Percentiles rank a stretch among this genome's conserved stretches.
Conservation (phyloP, 2,888 invertebrate species). For the Dolichomitus sp. region DNA sequence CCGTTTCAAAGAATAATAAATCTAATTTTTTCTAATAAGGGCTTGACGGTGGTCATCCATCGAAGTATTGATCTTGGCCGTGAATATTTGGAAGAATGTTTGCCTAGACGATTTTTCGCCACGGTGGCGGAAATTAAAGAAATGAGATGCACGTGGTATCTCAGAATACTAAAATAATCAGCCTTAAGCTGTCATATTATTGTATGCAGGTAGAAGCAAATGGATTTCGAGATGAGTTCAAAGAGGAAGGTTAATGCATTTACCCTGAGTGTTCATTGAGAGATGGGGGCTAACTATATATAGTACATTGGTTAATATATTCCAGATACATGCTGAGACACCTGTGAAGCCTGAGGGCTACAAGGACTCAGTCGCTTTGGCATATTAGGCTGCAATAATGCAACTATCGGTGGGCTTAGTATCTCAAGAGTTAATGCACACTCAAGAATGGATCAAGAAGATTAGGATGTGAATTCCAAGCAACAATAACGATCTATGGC, state of each 20-base stretch:
- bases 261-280: not conserved
- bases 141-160: not conserved
- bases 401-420: slow-evolving; percentile 38
- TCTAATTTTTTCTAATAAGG: too few relatives aligned
- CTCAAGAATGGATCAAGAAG: slow-evolving; percentile 17
- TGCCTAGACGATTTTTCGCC: too few relatives aligned
- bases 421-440: slow-evolving; percentile 10
- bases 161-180: slow-evolving; percentile 41
- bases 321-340: slow-evolving; percentile 57
- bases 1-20: too few relatives aligned
- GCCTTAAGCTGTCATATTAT: not conserved
- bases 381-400: slow-evolving; percentile 73
- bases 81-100: too few relatives aligned
- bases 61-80: too few relatives aligned
- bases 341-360: slow-evolving; percentile 69
- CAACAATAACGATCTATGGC: not conserved
- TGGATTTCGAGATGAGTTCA: slow-evolving; percentile 20
- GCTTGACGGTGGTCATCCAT: too few relatives aligned
- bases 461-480: not conserved
- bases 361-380: slow-evolving; percentile 59
- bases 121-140: not conserved
- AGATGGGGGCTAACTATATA: slow-evolving; percentile 1
- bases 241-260: slow-evolving; percentile 11
- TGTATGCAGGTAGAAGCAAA: slow-evolving; percentile 23
- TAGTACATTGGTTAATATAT: slow-evolving; percentile 19